Evolutionary conservation across 2,113 vertebrate genomes (phyloP), one percentile per base, ranked within the genome.

Genomic region (Smithornis capensis): DNA sequence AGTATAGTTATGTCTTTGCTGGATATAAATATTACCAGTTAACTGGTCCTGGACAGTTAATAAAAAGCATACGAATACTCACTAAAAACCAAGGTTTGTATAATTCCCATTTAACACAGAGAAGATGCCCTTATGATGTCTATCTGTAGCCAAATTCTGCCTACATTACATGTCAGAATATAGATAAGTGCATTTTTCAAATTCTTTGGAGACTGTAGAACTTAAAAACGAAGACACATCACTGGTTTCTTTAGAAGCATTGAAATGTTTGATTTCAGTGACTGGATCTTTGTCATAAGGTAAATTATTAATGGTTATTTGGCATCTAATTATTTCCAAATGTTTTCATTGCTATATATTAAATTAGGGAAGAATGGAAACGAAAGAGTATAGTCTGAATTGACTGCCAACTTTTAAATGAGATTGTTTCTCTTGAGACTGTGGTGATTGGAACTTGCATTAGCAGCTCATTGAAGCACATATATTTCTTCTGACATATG

Each of bases 321-420:
- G 65, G 73, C 71, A 79, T 87, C 77, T 94, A 90, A 95, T 96
- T 96, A 92, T 92, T 94, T 96, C 53, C 62, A 83, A 94, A 93
- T 94, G 52, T 83, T 94, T 93, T 95, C 77, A 74, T 78, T 90
- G 50, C 69, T 87, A 70, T 89, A 57, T 93, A 84, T 92, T 94
- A 92, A 93, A 95, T 95, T 92, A 90, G 40, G 28, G 21, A 22
- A 93, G 35, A 56, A 40, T 53, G 76, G 68, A 83, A 95, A 84
- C 52, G 55, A 87, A 57, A 82, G 33, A 89, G 45, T 74, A 73
- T 15, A 56, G 53, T 88, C 82, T 80, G 63, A 90, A 89, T 38
- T 70, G 73, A 91, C 71, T 97, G 97, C 95, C 96, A 96, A 80
- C 22, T 97, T 97, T 95, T 96, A 96, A 97, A 96, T 95, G 81